phyloP scores from a whole-genome alignment of 2,888 invertebrate species.

The Automeris io region DNA sequence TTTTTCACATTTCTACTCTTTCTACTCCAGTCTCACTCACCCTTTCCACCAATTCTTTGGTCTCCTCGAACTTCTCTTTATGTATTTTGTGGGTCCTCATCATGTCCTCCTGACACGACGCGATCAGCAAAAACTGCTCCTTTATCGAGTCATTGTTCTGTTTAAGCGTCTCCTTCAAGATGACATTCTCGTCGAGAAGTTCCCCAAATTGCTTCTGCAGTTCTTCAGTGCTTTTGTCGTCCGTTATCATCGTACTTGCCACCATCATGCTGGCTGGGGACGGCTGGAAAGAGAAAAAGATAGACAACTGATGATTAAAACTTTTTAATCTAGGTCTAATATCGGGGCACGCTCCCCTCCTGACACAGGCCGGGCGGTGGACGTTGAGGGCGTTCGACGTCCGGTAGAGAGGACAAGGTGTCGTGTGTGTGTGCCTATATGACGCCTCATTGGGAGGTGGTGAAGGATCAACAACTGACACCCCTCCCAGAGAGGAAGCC shows the following conservation, averaged over 20 bases:
- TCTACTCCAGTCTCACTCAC: too few relatives aligned
- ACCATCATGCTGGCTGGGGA: constrained; percentile 65
- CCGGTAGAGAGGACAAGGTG: too few relatives aligned
- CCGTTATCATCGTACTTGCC: constrained; percentile 60
- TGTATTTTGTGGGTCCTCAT: constrained; percentile 78
- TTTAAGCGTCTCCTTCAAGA: constrained; percentile 78
- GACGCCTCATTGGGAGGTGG: too few relatives aligned
- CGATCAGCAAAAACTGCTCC: constrained; percentile 78
- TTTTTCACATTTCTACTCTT: too few relatives aligned
- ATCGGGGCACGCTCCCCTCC: too few relatives aligned
- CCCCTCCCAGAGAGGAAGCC: too few relatives aligned
- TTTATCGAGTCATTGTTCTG: constrained; percentile 83
- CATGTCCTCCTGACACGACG: constrained; percentile 81
- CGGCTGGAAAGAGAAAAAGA: constrained; percentile 53
- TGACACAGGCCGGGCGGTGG: too few relatives aligned
- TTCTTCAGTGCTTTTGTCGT: constrained; percentile 58
- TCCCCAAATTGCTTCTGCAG: constrained; percentile 71
- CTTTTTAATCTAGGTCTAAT: too few relatives aligned
- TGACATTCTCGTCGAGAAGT: constrained; percentile 74
- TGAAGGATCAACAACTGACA: too few relatives aligned
- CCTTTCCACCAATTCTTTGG: constrained; percentile 75
- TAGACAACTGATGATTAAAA: too few relatives aligned
- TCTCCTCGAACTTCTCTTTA: constrained; percentile 81
- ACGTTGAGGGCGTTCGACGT: too few relatives aligned
- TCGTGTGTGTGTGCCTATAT: too few relatives aligned